phyloP scores from a whole-genome alignment of 2,888 invertebrate genomes.

The Tillus elongatus region DNA sequence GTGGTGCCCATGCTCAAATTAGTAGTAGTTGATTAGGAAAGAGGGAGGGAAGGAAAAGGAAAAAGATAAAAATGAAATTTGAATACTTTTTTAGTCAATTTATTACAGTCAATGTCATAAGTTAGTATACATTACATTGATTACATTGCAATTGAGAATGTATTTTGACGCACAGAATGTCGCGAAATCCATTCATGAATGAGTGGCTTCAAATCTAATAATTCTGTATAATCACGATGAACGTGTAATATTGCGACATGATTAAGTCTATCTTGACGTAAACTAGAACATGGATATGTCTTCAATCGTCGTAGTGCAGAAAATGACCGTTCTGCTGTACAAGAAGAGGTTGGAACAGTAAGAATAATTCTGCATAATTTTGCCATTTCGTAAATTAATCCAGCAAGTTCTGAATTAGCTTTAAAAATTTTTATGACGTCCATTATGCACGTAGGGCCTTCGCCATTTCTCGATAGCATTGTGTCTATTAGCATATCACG shows the following conservation, averaged over 20 bases:
- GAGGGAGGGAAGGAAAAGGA: too few species aligned
- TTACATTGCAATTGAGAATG: too few species aligned
- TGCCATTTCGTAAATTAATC: not conserved
- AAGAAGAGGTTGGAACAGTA: not conserved
- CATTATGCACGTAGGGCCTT: not conserved
- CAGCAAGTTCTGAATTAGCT: constrained; percentile 1
- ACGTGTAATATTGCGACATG: constrained; percentile 7
- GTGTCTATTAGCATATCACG: not conserved
- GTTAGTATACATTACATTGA: too few species aligned
- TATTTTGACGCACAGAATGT: too few species aligned
- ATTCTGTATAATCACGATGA: too few species aligned
- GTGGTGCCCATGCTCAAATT: too few species aligned
- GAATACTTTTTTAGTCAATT: too few species aligned
- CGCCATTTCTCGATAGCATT: not conserved
- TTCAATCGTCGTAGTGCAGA: constrained; percentile 6
- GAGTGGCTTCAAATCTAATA: too few species aligned
- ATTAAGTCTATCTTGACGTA: constrained; percentile 5
- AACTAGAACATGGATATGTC: constrained; percentile 5
- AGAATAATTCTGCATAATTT: constrained; percentile 4
- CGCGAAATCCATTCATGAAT: too few species aligned
- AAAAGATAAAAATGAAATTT: too few species aligned
- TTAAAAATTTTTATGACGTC: constrained; percentile 1
- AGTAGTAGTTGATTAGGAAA: too few species aligned
- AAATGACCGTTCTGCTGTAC: constrained; percentile 6
- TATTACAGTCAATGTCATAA: too few species aligned